These are phyloP conservation scores for Cyprinus carpio DNA, from an alignment of 2,113 vertebrate species.

Conservation along the genomic window DNA sequence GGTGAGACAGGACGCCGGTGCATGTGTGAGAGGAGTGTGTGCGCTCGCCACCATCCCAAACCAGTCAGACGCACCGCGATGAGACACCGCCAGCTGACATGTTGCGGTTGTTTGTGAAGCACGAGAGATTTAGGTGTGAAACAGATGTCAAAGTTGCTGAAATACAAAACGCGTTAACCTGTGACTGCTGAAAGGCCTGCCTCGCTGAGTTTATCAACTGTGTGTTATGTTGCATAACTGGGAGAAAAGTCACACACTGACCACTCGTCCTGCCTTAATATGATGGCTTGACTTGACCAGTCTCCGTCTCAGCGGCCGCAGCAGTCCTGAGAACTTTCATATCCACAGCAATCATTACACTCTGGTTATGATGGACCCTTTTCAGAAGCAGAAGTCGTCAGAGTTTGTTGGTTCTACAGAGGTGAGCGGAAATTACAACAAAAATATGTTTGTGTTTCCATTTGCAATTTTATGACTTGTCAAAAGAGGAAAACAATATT, in stretches of 20 bases:
- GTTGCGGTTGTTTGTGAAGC: conserved; percentile 23
- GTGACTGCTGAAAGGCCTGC: not conserved
- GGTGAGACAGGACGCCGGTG: conserved; percentile 34
- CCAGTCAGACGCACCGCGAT: not conserved
- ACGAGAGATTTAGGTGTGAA: conserved; percentile 35
- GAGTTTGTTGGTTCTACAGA: too few relatives aligned
- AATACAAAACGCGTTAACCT: not conserved
- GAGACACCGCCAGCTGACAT: conserved; percentile 7
- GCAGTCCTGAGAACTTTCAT: not conserved
- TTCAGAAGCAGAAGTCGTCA: too few relatives aligned
- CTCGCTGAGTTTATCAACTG: not conserved
- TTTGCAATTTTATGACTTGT: too few relatives aligned
- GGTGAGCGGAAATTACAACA: too few relatives aligned
- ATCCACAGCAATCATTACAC: not conserved
- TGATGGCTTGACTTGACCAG: not conserved
- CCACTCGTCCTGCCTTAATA: not conserved
- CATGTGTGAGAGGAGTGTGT: conserved; percentile 24
- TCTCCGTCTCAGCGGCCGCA: not conserved
- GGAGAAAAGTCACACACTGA: conserved; percentile 10
- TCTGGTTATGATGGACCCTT: not conserved
- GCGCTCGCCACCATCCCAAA: not conserved
- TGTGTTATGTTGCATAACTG: not conserved
- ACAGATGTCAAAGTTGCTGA: conserved; percentile 41
- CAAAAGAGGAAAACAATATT: too few relatives aligned
- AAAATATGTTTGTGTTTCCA: too few relatives aligned